phyloP scores from a whole-genome alignment of 2,888 invertebrate genomes.

The Osedax fenrisi region DNA sequence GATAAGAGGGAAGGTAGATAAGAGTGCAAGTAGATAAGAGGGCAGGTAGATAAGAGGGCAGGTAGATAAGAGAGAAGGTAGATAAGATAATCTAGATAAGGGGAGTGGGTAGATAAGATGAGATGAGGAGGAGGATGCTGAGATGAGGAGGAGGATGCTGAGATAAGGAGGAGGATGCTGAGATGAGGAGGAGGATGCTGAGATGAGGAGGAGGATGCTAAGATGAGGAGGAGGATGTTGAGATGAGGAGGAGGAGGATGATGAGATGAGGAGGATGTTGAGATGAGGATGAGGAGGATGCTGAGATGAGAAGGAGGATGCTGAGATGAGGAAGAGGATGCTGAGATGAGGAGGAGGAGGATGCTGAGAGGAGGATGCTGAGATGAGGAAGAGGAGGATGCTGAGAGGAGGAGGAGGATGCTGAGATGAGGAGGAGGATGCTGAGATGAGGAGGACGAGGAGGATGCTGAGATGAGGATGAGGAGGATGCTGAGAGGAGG shows the following conservation, averaged over 20 bases:
- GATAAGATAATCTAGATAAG: too few relatives aligned
- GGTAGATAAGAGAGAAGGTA: too few relatives aligned
- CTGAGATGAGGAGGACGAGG: conserved; percentile 28
- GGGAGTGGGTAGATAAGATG: not conserved
- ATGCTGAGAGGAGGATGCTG: conserved; percentile 68
- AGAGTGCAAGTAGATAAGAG: too few relatives aligned
- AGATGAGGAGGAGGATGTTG: not conserved
- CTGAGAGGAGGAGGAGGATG: not conserved
- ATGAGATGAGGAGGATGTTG: conserved; percentile 24
- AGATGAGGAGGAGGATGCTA: not conserved
- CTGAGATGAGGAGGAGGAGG: not conserved
- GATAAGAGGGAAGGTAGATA: too few relatives aligned
- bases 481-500: not conserved
- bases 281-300: not conserved
- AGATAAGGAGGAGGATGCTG: not conserved
- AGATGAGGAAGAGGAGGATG: conserved; percentile 56
- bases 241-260: not conserved
- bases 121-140: not conserved
- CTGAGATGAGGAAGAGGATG: conserved; percentile 28
- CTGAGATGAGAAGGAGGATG: conserved; percentile 24
- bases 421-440: conserved; percentile 24
- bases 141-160: not conserved
- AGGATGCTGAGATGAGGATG: not conserved
- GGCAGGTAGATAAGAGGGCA: too few relatives aligned
- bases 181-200: not conserved